Evolutionary conservation across 2,888 invertebrate genomes (phyloP), one percentile per base, ranked within the genome.

Genomic region (Automeris io): DNA sequence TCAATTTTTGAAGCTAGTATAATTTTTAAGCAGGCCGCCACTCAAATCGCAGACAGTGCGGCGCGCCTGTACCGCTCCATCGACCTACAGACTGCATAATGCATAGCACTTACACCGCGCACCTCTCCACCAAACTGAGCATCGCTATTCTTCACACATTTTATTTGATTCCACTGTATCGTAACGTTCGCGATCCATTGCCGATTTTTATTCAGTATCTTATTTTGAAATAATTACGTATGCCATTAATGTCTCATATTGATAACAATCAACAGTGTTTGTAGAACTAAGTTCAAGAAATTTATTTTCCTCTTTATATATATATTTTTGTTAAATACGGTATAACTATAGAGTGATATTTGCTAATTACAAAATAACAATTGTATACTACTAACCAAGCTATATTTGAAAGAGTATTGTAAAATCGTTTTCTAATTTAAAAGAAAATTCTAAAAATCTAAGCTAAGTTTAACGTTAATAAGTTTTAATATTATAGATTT

Each of bases 71-170:
- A 29, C 26, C 13, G 26, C 24, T 68, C 69, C 61, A 72, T 73
- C 66, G 67, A 65, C 66, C 57, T 57, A 51, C 57, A 56, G 53
- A 51, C 69, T 79, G 70, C 73, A 79, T 78, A 67, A 78, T 77
- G 72, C 74, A 78, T 73, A 68, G 61, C 75, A 75, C 75, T 77
- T 73, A 73, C 65, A 67, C 58, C 57, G 61, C 57, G 64, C 64
- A 61, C 66, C 63, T 61, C 68, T 61, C 57, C 53, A 49, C 53
- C 49, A 44, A 46, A 39, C 60, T 49, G 53, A 58, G 50, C 53
- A 57, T 56, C 53, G 50, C 47, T 54, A 50, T 48, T 55, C 29
- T 54, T 47, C 41, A 31, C 40, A 46, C 52, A 54, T 57, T 57
- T 59, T 54, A 65, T 66, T 66, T 51, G 43, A 35, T 39, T 37